Conservation (phyloP, 2,888 invertebrate species). For the Standfussiana lucernea region DNA sequence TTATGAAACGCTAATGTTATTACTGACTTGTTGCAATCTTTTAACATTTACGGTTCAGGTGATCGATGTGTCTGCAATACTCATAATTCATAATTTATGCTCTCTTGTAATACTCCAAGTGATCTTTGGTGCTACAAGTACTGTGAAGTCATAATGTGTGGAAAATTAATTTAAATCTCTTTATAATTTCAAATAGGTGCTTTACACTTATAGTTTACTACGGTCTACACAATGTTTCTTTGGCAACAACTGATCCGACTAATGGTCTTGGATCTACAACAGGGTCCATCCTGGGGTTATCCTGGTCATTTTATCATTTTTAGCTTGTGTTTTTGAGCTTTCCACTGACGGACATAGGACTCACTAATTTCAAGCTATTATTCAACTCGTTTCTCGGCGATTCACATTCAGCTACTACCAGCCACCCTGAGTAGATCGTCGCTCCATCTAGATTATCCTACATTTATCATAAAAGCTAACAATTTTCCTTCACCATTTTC, state of each 20-base stretch:
- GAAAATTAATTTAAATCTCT: constrained; percentile 12
- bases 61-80: constrained; percentile 13
- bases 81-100: not conserved
- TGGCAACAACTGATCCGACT: not conserved
- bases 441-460: not conserved
- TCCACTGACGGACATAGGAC: not conserved
- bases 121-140: not conserved
- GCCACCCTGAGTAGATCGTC: not conserved
- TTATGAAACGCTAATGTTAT: constrained; percentile 12
- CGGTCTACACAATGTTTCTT: not conserved
- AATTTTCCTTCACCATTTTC: constrained; percentile 57
- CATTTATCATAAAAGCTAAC: not conserved
- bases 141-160: not conserved
- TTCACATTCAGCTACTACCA: not conserved
- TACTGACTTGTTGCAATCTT: constrained; percentile 40
- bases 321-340: not conserved
- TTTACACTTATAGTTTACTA: not conserved
- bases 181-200: not conserved
- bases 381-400: not conserved
- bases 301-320: not conserved
- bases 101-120: constrained; percentile 8
- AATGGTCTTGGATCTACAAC: not conserved
- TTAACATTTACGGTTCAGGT: constrained; percentile 35
- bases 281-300: not conserved
- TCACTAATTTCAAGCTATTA: not conserved